Percentiles rank a stretch among this genome's conserved stretches.
phyloP scores from a whole-genome alignment of 2,797 vertebrate species.

The Alauda arvensis region DNA sequence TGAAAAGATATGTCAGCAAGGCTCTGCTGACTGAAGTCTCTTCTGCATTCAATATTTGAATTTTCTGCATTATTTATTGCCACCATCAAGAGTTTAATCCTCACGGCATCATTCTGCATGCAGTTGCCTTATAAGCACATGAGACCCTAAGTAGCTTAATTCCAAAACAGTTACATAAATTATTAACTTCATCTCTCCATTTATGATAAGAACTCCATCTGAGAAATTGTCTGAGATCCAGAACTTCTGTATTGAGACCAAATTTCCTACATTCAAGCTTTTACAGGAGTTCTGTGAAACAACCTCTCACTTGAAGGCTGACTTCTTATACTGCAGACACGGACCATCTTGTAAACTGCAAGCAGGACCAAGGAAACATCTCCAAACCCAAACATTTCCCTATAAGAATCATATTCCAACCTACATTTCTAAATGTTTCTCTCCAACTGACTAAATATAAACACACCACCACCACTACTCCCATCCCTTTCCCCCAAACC shows the following conservation, averaged over 20 bases:
- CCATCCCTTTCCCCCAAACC: neutral
- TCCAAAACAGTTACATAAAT: slow-evolving; percentile 37
- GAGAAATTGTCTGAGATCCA: neutral
- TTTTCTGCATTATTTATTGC: slow-evolving; percentile 61
- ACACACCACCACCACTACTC: rapidly evolving
- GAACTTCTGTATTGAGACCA: neutral
- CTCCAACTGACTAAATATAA: neutral
- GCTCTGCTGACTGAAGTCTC: neutral
- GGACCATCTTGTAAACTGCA: neutral
- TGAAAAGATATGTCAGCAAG: slow-evolving; percentile 37
- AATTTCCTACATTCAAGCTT: neutral
- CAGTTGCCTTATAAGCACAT: slow-evolving; percentile 17
- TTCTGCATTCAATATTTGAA: slow-evolving; percentile 12
- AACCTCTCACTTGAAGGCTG: slow-evolving; percentile 10
- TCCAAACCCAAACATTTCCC: neutral
- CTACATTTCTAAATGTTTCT: neutral
- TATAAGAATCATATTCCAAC: neutral
- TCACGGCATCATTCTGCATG: slow-evolving; percentile 23
- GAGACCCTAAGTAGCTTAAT: slow-evolving; percentile 45
- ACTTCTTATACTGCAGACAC: neutral
- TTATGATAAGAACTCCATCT: neutral
- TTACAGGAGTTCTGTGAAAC: neutral
- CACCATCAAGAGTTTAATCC: slow-evolving; percentile 36
- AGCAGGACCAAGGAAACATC: neutral
- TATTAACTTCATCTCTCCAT: slow-evolving; percentile 57